Percentiles rank a stretch among this genome's conserved stretches.
Evolutionary conservation across 2,113 vertebrate species (phyloP).

Genomic region (Tenebrosternarchus preto): DNA sequence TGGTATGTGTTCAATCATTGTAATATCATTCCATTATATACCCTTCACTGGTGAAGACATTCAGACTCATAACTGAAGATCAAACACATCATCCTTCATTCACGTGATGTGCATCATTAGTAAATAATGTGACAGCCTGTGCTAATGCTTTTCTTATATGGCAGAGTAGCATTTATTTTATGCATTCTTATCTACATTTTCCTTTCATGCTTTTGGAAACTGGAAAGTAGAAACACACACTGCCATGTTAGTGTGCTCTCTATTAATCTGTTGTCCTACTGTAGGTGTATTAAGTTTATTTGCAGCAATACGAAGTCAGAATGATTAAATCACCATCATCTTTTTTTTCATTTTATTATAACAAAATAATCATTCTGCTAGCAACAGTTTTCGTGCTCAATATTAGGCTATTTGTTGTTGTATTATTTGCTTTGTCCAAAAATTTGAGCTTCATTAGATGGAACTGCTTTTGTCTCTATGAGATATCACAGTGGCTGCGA

Average conservation of each 20-base stretch:
- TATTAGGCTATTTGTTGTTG: constrained; percentile 34
- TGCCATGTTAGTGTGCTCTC: neutral
- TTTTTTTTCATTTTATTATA: constrained; percentile 16
- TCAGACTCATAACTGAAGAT: neutral
- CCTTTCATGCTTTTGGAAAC: neutral
- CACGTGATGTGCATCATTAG: constrained; percentile 2
- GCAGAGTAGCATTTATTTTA: constrained; percentile 22
- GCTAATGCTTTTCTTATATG: constrained; percentile 24
- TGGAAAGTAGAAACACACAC: neutral
- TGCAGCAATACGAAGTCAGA: neutral
- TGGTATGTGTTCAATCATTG: constrained; percentile 78
- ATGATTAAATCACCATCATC: neutral
- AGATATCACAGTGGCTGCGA: constrained; percentile 25
- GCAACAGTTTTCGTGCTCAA: neutral
- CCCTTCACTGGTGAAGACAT: too few relatives aligned
- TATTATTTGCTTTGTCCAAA: constrained; percentile 35
- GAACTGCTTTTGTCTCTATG: constrained; percentile 21
- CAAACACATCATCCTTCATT: constrained; percentile 19
- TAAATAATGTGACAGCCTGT: constrained; percentile 36
- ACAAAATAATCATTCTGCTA: neutral
- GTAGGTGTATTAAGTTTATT: neutral
- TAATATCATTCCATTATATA: too few relatives aligned
- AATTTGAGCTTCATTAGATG: constrained; percentile 26
- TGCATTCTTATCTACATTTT: constrained; percentile 12
- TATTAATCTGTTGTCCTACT: neutral